Evolutionary conservation across 2,888 invertebrate genomes (phyloP).

Genomic region (Limnephilus lunatus): DNA sequence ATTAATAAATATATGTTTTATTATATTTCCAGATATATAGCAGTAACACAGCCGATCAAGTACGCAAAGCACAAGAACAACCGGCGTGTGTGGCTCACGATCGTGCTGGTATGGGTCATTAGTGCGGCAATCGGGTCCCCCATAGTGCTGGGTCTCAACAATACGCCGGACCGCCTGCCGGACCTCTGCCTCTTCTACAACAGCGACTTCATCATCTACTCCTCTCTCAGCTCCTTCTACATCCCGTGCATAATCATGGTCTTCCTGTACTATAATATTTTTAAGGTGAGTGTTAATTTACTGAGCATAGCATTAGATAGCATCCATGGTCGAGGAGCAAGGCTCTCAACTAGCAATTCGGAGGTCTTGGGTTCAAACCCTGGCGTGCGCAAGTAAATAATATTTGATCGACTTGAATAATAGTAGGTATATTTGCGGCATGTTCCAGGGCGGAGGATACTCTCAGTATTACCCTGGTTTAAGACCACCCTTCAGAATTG

Average conservation of each 20-base stretch:
- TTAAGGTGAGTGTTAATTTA: slow-evolving; percentile 82
- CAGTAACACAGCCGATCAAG: slow-evolving; percentile 98
- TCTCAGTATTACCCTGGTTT: too few relatives aligned
- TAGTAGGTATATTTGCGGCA: too few relatives aligned
- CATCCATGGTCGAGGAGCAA: too few relatives aligned
- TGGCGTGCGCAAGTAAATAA: too few relatives aligned
- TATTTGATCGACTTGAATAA: too few relatives aligned
- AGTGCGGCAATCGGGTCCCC: slow-evolving; percentile 95
- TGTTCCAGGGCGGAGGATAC: too few relatives aligned
- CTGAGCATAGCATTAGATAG: too few relatives aligned
- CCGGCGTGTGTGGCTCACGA: slow-evolving; percentile 94
- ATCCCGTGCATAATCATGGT: slow-evolving; percentile 99
- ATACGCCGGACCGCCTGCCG: slow-evolving; percentile 89
- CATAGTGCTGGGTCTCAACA: slow-evolving; percentile 96
- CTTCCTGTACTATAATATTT: slow-evolving; percentile 97
- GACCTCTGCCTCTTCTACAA: slow-evolving; percentile 97
- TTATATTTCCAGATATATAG: slow-evolving; percentile 90
- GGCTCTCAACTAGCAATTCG: too few relatives aligned
- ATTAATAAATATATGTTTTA: slow-evolving; percentile 54
- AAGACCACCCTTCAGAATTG: too few relatives aligned
- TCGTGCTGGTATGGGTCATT: slow-evolving; percentile 96
- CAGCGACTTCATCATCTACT: slow-evolving; percentile 98
- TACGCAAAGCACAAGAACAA: slow-evolving; percentile 99
- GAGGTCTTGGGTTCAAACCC: too few relatives aligned
- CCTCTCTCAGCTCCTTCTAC: slow-evolving; percentile 98